Evolutionary conservation across 2,797 vertebrate species (phyloP), one percentile per base, ranked within the genome.

Genomic region (Pelobates cultripes): DNA sequence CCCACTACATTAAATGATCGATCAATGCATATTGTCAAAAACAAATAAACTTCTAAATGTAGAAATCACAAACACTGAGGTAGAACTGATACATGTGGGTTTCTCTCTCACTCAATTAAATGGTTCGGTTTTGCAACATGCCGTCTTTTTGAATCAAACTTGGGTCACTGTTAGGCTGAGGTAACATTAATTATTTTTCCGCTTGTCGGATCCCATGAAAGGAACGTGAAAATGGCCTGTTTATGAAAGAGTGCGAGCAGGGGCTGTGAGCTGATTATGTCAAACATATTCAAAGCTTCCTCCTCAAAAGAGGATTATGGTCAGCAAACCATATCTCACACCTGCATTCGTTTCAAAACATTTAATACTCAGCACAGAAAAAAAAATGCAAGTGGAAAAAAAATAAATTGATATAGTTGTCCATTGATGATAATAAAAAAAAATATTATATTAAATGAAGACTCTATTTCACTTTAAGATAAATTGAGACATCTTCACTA

Each of bases 121-220:
- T 94, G 93, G 94, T 95, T 93, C 89, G 91, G 45, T 95, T 94
- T 94, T 93, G 92, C 95, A 94, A 94, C 93, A 93, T 94, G 95
- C 93, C 92, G 93, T 94, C 93, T 91, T 91, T 91, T 89, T 94
- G 93, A 95, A 94, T 94, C 91, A 92, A 90, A 95, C 94, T 95
- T 94, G 92, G 96, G 96, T 97, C 97, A 97, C 92, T 92, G 91
- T 93, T 90, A 93, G 97, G 96, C 96, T 95, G 96, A 98, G 96
- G 95, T 96, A 97, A 97, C 96, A 95, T 97, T 99, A 97, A 99
- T 99, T 99, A 99, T 99, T 99, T 99, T 99, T 99, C 97, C 96
- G 96, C 97, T 92, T 99, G 97, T 99, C 97, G 83, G 96, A 97
- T 98, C 93, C 92, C 93, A 97, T 99, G 96, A 97, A 95, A 92